Evolutionary conservation across 2,797 vertebrate species (phyloP).

Genomic region (Spea hammondii): DNA sequence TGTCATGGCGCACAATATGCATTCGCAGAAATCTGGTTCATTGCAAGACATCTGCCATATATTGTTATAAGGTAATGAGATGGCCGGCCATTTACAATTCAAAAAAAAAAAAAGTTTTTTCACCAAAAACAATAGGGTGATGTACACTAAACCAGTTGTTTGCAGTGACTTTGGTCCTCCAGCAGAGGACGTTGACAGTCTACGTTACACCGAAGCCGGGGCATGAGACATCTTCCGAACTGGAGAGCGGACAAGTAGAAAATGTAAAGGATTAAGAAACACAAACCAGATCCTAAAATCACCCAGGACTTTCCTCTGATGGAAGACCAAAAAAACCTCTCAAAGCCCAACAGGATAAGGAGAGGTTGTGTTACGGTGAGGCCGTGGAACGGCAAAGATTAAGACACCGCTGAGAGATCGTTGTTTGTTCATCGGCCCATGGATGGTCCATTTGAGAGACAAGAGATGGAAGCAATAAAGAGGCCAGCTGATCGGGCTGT

Average conservation of each 20-base stretch:
- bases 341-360: constrained; percentile 1
- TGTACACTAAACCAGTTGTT: neutral
- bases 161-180: constrained; percentile 67
- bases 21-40: too few species aligned
- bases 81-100: too few species aligned
- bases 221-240: neutral
- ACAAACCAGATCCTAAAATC: constrained; percentile 34
- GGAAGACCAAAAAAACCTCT: constrained; percentile 42
- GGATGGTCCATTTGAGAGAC: neutral
- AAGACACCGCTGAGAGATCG: constrained; percentile 12
- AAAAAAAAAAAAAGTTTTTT: too few species aligned
- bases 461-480: constrained; percentile 8
- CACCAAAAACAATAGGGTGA: neutral
- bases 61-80: too few species aligned
- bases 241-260: constrained; percentile 41
- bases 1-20: too few species aligned
- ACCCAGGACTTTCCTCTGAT: constrained; percentile 36
- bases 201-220: constrained; percentile 52
- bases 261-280: constrained; percentile 47
- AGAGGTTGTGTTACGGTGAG: neutral
- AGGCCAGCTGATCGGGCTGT: neutral
- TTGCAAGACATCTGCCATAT: too few species aligned
- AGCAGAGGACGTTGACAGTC: constrained; percentile 71
- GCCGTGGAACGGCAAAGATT: constrained; percentile 9
- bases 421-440: neutral